A percentile compares a stretch with the other conserved stretches of the same genome.
Conservation (phyloP, 2,113 vertebrate genomes). For the Phycodurus eques region DNA sequence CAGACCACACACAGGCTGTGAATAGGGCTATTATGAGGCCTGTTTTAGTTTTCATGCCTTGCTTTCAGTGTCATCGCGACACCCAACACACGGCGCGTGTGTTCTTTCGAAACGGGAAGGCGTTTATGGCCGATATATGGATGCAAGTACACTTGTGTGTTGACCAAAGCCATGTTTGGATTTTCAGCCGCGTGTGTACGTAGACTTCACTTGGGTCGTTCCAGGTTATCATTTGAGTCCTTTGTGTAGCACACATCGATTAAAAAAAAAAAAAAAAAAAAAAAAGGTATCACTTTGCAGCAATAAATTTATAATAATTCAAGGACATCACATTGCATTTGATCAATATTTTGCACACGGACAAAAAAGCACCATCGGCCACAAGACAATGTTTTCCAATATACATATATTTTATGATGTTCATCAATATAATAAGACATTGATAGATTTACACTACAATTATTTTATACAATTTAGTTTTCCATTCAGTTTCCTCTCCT, state of each 20-base stretch:
- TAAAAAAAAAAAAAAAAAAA: not conserved
- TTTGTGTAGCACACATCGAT: not conserved
- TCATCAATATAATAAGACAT: constrained; percentile 83
- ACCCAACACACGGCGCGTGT: not conserved
- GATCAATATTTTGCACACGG: constrained; percentile 12
- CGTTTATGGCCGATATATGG: not conserved
- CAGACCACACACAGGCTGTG: too few species aligned
- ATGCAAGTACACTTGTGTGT: not conserved
- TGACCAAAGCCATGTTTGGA: not conserved
- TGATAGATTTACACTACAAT: constrained; percentile 82
- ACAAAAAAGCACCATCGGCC: not conserved
- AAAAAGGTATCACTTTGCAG: not conserved
- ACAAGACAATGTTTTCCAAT: constrained; percentile 72
- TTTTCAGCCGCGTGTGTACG: not conserved
- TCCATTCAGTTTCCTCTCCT: constrained; percentile 67
- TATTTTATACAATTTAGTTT: constrained; percentile 77
- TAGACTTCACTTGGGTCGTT: constrained; percentile 18
- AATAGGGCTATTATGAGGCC: not conserved
- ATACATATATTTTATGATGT: constrained; percentile 81
- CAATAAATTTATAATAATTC: too few species aligned
- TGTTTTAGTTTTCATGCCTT: not conserved
- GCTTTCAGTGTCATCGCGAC: not conserved
- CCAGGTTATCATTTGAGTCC: constrained; percentile 5
- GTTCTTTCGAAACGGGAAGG: not conserved
- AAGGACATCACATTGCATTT: too few species aligned